Evolutionary conservation across 2,797 vertebrate genomes (phyloP).

Genomic region (Neosalanx taihuensis): DNA sequence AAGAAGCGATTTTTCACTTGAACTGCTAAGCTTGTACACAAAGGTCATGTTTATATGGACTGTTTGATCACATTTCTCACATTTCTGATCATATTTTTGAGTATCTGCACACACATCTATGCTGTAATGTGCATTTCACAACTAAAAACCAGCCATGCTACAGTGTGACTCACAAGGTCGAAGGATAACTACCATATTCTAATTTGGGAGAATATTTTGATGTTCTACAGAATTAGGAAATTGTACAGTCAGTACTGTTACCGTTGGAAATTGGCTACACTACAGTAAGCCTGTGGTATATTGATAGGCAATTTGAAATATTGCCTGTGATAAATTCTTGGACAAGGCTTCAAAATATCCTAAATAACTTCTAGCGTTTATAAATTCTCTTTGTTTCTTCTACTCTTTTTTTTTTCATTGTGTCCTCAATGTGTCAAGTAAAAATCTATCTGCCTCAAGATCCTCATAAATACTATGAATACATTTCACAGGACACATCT

Average conservation of each 20-base stretch:
- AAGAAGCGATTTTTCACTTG: background rate
- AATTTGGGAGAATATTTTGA: no score
- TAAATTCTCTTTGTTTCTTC: slow-evolving; percentile 36
- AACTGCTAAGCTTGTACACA: background rate
- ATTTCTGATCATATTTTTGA: background rate
- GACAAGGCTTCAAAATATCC: background rate
- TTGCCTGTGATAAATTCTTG: background rate
- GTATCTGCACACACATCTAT: background rate
- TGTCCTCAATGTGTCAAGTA: slow-evolving; percentile 52
- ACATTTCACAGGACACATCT: slow-evolving; percentile 44
- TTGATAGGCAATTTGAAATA: background rate
- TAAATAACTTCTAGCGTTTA: slow-evolving; percentile 21
- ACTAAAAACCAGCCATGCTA: no score
- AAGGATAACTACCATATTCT: no score
- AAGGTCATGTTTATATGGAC: no score
- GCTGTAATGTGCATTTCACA: background rate
- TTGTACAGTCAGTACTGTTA: background rate
- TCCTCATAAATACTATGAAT: slow-evolving; percentile 44
- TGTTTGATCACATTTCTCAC: background rate
- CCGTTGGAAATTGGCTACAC: background rate
- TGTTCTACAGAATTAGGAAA: no score
- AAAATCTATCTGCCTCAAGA: slow-evolving; percentile 28
- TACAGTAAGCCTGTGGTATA: background rate
- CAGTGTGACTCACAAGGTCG: no score
- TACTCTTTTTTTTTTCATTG: background rate